phyloP scores from a whole-genome alignment of 1,140 invertebrate species.

The Tyrophagus putrescentiae region DNA sequence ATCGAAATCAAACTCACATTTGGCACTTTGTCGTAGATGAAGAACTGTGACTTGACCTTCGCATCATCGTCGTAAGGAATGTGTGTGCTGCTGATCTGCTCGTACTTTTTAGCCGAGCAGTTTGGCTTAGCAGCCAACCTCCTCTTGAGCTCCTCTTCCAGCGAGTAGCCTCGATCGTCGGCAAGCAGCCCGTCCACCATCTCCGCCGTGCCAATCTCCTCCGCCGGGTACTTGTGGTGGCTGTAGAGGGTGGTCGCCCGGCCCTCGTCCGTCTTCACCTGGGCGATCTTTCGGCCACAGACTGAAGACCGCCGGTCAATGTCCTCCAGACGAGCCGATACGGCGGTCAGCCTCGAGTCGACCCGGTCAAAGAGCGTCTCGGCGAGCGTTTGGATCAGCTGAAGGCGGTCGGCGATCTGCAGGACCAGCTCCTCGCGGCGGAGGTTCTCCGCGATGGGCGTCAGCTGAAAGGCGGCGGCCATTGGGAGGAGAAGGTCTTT shows the following conservation, averaged over 20 bases:
- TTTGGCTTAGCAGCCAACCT: not conserved
- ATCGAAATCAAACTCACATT: slow-evolving; percentile 9
- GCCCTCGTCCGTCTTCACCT: not conserved
- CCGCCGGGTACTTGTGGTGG: not conserved
- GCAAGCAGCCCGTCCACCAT: not conserved
- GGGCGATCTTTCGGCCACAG: not conserved
- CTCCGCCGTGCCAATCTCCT: not conserved
- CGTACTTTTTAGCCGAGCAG: not conserved
- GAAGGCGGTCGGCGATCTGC: slow-evolving; percentile 1
- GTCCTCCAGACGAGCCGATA: not conserved
- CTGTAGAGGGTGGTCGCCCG: not conserved
- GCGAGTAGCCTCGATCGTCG: not conserved
- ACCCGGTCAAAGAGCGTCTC: slow-evolving; percentile 1
- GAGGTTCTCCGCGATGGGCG: slow-evolving; percentile 5
- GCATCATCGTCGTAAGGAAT: slow-evolving; percentile 18
- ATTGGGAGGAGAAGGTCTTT: not conserved
- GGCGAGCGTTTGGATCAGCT: not conserved
- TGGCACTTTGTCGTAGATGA: not conserved
- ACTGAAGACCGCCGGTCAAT: not conserved
- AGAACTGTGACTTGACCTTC: slow-evolving; percentile 13
- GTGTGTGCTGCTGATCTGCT: not conserved
- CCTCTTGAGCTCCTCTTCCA: not conserved
- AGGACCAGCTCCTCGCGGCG: slow-evolving; percentile 7
- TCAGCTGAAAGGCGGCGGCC: slow-evolving; percentile 5
- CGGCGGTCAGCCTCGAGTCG: not conserved